Base-by-base conservation (phyloP, 1,140 invertebrate genomes). In the Coelopa frigida region DNA sequence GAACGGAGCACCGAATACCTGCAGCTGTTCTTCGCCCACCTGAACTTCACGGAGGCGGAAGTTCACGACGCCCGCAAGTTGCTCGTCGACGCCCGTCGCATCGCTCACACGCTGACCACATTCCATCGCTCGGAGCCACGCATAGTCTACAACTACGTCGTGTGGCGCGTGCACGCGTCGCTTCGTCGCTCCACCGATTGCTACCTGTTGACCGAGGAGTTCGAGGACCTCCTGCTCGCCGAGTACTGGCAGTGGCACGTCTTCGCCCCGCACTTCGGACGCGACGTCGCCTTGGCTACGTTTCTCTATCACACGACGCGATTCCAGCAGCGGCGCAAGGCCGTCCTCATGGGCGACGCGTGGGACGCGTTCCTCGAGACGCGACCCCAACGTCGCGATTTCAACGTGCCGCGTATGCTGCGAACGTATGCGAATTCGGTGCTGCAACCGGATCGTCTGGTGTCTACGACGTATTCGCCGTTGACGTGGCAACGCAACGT, bases 161-260 rank as follows among this genome's bases (percentile, higher is more conserved):
- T 66, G 33, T 66, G 62, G 62, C 62, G 56, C 32, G 52, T 48
- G 2, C 53, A 49, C 18, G 46, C 54, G 22, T 31, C 45, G 1
- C 43, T 66, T 0, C 23, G 27, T 2, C 54, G 55, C 4, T 62
- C 59, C 6, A 38, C 53, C 11, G 62, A 66, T 22, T 66, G 62
- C 33, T 66, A 44, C 21, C 26, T 37, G 3, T 6, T 66, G 29
- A 44, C 58, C 0, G 23, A 50, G 22, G 62, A 66, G 33, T 66
- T 63, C 12, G 62, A 66, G 41, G 40, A 52, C 4, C 11, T 66
- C 8, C 29, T 66, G 3, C 52, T 59, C 11, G 27, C 53, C 0
- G 62, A 66, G 22, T 66, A 66, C 20, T 66, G 62, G 62, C 55
- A 62, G 15, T 66, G 62, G 62, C 41, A 59, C 37, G 47, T 63